Percentiles rank a stretch among this genome's conserved stretches.
phyloP scores from a whole-genome alignment of 2,888 invertebrate species.

The Sinohyriopsis cumingii region DNA sequence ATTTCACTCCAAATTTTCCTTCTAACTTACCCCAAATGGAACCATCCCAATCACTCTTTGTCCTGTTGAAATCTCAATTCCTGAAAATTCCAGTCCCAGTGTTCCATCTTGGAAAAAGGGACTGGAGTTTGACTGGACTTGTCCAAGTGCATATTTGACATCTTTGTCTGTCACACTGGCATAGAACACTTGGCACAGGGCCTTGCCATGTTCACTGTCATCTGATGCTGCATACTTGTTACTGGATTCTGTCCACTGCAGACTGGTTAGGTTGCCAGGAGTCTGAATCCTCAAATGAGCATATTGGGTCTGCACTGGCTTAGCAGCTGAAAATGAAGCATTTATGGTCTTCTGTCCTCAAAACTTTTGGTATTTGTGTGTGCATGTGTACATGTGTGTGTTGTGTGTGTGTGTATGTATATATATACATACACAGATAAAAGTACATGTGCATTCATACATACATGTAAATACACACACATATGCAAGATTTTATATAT shows the following conservation, averaged over 20 bases:
- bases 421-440: too few relatives aligned
- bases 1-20: too few relatives aligned
- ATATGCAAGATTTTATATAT: too few relatives aligned
- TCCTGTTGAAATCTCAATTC: constrained; percentile 23
- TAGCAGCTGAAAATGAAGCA: not conserved
- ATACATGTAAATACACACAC: too few relatives aligned
- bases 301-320: not conserved
- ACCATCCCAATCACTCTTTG: constrained; percentile 36
- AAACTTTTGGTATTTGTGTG: too few relatives aligned
- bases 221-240: not conserved
- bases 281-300: constrained; percentile 1
- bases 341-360: not conserved
- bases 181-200: constrained; percentile 21
- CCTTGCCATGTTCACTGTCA: constrained; percentile 9
- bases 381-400: too few relatives aligned
- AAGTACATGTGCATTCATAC: too few relatives aligned
- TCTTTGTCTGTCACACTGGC: constrained; percentile 14
- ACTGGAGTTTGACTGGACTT: not conserved
- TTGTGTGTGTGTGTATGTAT: too few relatives aligned
- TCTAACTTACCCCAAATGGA: constrained; percentile 16
- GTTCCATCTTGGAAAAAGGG: not conserved
- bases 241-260: constrained; percentile 4
- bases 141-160: constrained; percentile 4
- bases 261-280: constrained; percentile 6
- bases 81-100: constrained; percentile 35